Percentiles rank a stretch among this genome's conserved stretches.
phyloP scores from a whole-genome alignment of 2,113 vertebrate genomes.

The Pholis gunnellus region DNA sequence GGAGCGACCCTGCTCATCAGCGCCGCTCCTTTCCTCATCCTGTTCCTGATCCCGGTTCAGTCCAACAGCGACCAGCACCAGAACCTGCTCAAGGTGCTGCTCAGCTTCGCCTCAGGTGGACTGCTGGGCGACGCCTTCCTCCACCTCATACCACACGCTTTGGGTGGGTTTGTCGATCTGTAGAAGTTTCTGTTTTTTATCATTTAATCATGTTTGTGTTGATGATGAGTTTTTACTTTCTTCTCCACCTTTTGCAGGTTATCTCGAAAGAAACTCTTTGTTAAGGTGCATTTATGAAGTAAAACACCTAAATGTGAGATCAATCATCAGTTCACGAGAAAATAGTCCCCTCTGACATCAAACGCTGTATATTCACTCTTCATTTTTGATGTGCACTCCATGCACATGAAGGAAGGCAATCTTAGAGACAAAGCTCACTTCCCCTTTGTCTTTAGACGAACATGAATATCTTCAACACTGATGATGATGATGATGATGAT shows the following conservation, averaged over 20 bases:
- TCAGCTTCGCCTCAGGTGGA: conserved; percentile 93
- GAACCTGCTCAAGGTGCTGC: conserved; percentile 90
- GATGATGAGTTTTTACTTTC: neutral
- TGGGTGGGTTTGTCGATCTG: conserved; percentile 81
- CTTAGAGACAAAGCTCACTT: neutral
- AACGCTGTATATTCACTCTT: neutral
- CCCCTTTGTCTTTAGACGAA: too few species aligned
- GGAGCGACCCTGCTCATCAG: conserved; percentile 92
- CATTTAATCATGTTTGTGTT: neutral
- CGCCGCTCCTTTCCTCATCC: conserved; percentile 91
- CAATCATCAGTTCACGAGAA: neutral
- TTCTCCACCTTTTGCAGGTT: too few species aligned
- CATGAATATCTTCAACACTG: neutral
- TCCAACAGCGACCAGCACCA: conserved; percentile 91
- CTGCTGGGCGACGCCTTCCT: conserved; percentile 93
- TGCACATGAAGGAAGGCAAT: neutral
- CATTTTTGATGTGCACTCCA: too few species aligned
- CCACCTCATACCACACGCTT: conserved; percentile 93
- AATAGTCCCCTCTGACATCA: neutral
- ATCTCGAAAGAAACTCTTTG: neutral
- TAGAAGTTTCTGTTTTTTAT: neutral
- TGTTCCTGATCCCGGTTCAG: conserved; percentile 93
- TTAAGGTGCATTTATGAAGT: neutral
- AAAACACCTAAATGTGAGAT: neutral
- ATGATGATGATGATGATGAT: neutral